A percentile compares a stretch with the other conserved stretches of the same genome.
Conservation (phyloP, 2,113 vertebrate genomes). For the Acanthochromis polyacanthus region DNA sequence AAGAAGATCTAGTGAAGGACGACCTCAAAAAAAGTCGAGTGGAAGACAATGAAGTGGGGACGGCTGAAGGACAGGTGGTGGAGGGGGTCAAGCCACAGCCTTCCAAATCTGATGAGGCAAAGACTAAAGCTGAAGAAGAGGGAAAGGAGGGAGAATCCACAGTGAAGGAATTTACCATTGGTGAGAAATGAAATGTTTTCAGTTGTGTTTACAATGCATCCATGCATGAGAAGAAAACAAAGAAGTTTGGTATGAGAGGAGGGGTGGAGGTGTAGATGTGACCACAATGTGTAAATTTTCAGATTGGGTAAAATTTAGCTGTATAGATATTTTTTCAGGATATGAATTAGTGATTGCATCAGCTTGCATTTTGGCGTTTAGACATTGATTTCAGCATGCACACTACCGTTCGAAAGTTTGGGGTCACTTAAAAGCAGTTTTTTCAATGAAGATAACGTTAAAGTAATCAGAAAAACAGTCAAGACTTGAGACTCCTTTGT, state of each 20-base stretch:
- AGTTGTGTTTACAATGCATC: not conserved
- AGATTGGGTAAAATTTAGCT: too few relatives aligned
- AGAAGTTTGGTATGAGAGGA: too few relatives aligned
- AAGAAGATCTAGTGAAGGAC: constrained; percentile 79
- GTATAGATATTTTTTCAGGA: not conserved
- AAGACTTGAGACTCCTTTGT: too few relatives aligned
- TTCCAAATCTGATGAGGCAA: constrained; percentile 30
- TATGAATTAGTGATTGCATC: not conserved
- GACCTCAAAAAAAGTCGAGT: constrained; percentile 84
- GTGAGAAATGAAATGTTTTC: constrained; percentile 56
- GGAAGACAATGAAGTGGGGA: constrained; percentile 53
- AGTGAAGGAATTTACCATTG: constrained; percentile 75
- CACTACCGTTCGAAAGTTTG: too few relatives aligned
- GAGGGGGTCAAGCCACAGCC: constrained; percentile 11
- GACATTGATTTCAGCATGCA: too few relatives aligned
- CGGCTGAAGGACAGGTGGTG: not conserved
- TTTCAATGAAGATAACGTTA: too few relatives aligned
- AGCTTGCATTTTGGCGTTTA: not conserved
- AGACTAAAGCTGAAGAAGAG: constrained; percentile 30
- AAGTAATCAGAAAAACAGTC: too few relatives aligned
- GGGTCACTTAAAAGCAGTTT: too few relatives aligned
- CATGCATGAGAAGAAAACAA: not conserved
- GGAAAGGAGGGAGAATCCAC: constrained; percentile 26
- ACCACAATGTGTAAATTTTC: too few relatives aligned
- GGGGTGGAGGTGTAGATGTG: too few relatives aligned